A percentile compares a stretch with the other conserved stretches of the same genome.
Conservation (phyloP, 1,140 invertebrate genomes). For the Maconellicoccus hirsutus region DNA sequence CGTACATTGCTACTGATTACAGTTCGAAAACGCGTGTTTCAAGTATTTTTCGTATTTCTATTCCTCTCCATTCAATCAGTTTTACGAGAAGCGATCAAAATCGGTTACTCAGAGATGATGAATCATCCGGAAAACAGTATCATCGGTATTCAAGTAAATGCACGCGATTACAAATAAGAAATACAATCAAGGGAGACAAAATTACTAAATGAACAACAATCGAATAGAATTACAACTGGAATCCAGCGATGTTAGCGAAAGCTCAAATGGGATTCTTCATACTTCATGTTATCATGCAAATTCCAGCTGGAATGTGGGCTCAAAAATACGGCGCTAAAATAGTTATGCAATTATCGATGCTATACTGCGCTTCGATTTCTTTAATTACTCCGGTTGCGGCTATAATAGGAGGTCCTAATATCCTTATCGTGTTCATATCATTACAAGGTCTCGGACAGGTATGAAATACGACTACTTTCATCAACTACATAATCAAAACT, state of each 20-base stretch:
- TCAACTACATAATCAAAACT: neutral
- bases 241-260: neutral
- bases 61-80: neutral
- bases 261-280: constrained; percentile 2
- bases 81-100: neutral
- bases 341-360: constrained; percentile 5
- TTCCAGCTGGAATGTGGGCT: constrained; percentile 10
- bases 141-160: no score
- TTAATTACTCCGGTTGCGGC: neutral
- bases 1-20: neutral
- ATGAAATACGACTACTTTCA: no score
- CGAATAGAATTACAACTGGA: neutral
- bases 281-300: neutral
- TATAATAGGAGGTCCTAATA: neutral
- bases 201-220: no score
- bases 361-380: neutral
- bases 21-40: neutral
- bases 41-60: constrained; percentile 1
- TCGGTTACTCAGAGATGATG: neutral
- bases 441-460: constrained; percentile 5
- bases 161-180: no score
- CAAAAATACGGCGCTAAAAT: constrained; percentile 6
- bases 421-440: neutral
- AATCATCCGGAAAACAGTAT: neutral
- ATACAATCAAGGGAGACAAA: no score